Evolutionary conservation across 2,797 vertebrate species (phyloP), one percentile per base, ranked within the genome.

Genomic region (Notamacropus eugenii): DNA sequence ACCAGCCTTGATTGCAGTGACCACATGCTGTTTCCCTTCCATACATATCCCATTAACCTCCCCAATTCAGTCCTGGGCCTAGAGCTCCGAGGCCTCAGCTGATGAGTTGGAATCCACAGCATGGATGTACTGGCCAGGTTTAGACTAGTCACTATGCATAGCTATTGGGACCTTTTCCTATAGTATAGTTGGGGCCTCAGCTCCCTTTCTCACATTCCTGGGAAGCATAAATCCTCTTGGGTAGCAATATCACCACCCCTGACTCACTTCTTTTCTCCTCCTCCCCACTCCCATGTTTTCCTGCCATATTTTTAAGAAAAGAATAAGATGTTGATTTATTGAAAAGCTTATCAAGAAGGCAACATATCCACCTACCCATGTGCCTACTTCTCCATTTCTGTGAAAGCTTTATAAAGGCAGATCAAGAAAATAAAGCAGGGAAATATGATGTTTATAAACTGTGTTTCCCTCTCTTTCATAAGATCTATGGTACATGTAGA

Each of bases 81-180:
- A 98, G 97, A 99, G 99, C 93, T 99, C 99, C 0, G 99, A 98
- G 0, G 98, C 99, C 98, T 99, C 99, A 0, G 99, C 99, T 0
- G 99, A 99, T 0, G 99, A 99, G 97, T 99, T 98, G 0, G 99
- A 98, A 92, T 99, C 99, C 92, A 99, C 99, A 0, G 99, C 99
- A 0, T 99, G 98, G 98, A 99, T 99, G 87, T 99, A 99, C 98
- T 99, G 99, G 56, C 99, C 99, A 0, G 99, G 99, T 96, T 99
- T 99, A 50, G 98, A 98, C 98, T 99, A 99, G 98, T 99, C 99
- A 0, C 99, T 99, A 99, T 99, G 99, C 97, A 0, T 99, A 99
- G 54, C 99, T 99, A 0, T 98, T 99, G 4, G 99, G 74, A 0
- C 99, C 99, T 95, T 99, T 99, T 98, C 98, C 99, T 98, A 99